phyloP scores from a whole-genome alignment of 1,140 invertebrate genomes.

The Meloidogyne chitwoodi region DNA sequence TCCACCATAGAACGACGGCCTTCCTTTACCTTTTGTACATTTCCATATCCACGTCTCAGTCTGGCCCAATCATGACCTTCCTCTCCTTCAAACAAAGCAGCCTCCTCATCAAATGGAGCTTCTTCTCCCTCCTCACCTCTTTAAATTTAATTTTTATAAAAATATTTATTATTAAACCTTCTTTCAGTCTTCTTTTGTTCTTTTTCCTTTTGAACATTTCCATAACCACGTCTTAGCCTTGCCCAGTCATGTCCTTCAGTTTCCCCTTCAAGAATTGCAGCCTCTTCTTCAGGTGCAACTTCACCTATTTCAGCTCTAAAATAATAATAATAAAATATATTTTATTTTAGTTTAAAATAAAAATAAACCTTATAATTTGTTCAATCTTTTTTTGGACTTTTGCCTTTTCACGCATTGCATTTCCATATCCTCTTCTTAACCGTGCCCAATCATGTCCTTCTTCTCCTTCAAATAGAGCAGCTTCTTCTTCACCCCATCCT shows the following conservation, averaged over 20 bases:
- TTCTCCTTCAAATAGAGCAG: not conserved
- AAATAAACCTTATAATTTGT: not conserved
- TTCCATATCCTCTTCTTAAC: constrained; percentile 30
- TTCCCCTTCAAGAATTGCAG: not conserved
- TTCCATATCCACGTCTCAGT: constrained; percentile 1
- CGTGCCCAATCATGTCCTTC: constrained; percentile 23
- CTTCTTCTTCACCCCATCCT: not conserved
- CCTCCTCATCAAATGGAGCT: not conserved
- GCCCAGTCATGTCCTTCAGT: not conserved
- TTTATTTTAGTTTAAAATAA: not conserved
- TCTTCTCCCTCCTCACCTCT: not conserved
- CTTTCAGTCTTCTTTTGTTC: not conserved
- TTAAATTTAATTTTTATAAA: not conserved
- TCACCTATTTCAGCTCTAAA: not conserved
- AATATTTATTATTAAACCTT: not conserved
- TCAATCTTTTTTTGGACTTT: not conserved
- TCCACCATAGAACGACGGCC: not conserved
- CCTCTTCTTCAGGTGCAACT: not conserved
- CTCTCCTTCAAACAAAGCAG: not conserved
- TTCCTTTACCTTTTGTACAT: constrained; percentile 1
- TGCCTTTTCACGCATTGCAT: constrained; percentile 36
- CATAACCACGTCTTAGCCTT: not conserved
- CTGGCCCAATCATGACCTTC: not conserved
- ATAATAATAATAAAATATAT: not conserved
- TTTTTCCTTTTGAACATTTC: constrained; percentile 4